Base-by-base conservation (phyloP, 2,113 vertebrate genomes). In the Polypterus senegalus region DNA sequence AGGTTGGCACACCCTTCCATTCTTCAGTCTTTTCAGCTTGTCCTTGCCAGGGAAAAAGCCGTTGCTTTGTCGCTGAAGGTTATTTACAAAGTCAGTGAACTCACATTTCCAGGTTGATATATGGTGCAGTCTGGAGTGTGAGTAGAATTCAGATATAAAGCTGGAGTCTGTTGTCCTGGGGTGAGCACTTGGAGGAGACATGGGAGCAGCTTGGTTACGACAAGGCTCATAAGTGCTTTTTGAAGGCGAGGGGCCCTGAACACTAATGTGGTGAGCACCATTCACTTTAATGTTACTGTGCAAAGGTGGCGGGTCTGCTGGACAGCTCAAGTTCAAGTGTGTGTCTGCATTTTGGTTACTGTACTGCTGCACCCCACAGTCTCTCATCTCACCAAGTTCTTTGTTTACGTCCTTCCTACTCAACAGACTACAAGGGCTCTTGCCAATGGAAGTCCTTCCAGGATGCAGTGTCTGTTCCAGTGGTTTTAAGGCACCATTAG, bases 401-500 rank as follows among this genome's bases (percentile, higher is more conserved):
- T 27, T 27, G 27, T 27, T 27, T 64, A 68, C 61, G 66, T 55
- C 64, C 72, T 73, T 77, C 67, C 69, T 76, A 63, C 76, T 81
- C 57, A 54, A 2, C 68, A 69, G 68, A 70, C 66, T 71, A 65
- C 71, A 43, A 2, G 7, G 56, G 6, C 43, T n/a, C 7, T n/a
- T 7, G 5, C 4, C 70, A 62, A 75, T 67, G 70, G 72, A 78
- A 60, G 74, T 66, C 66, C 76, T 77, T 63, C 77, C 72, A 2
- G 70, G 66, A 62, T 76, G 70, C 71, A 75, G 72, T 62, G 75
- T 77, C 68, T 79, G 70, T 73, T 88, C 88, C 80, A 84, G 84
- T 62, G 75, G 85, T 78, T 89, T 91, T 93, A 98, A 97, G 95
- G 95, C 94, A 97, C 94, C 89, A 69, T 91, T 90, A 76, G 80